Evolutionary conservation across 2,797 vertebrate species (phyloP).

Genomic region (Anisognathus igniventris): DNA sequence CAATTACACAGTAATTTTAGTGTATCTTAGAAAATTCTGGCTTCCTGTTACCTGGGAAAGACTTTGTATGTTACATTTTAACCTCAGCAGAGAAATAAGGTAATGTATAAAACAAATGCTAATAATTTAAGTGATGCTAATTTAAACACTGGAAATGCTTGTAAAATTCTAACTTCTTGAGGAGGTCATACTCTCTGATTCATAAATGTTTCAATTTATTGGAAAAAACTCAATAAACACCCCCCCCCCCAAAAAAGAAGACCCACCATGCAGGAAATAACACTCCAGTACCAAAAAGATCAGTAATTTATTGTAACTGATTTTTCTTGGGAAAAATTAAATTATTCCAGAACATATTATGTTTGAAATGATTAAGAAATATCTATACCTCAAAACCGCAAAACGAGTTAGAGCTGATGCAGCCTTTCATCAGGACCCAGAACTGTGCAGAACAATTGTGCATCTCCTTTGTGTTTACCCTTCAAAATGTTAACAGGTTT

Average conservation of each 20-base stretch:
- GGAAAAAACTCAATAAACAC: fast-evolving
- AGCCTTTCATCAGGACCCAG: background rate
- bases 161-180: background rate
- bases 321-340: background rate
- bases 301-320: background rate
- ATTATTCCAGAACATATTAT: background rate
- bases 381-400: background rate
- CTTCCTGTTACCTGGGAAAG: background rate
- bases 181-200: background rate
- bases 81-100: background rate
- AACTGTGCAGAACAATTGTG: background rate
- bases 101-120: background rate
- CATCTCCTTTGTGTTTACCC: background rate
- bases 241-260: too few species aligned
- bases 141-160: background rate
- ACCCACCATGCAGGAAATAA: background rate
- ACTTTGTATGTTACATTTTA: background rate
- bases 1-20: background rate
- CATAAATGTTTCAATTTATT: background rate
- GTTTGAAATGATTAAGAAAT: background rate
- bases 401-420: background rate
- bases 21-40: background rate
- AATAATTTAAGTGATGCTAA: background rate
- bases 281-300: background rate
- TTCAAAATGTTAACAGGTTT: constrained; percentile 19